Evolutionary conservation across 2,888 invertebrate genomes (phyloP).

Genomic region (Ochropacha duplaris): DNA sequence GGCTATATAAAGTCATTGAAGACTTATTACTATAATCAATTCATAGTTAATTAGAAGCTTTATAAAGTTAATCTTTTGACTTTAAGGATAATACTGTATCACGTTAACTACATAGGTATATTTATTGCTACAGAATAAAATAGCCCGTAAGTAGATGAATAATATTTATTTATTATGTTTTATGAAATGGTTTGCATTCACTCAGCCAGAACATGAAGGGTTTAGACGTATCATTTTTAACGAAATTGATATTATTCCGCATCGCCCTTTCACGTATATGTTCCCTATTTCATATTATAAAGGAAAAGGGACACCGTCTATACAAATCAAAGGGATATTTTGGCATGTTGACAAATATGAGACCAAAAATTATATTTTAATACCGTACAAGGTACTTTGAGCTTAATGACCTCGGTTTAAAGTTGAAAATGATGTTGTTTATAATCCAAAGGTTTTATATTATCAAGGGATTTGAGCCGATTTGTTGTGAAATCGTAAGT

Average conservation of each 20-base stretch:
- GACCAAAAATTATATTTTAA: conserved; percentile 59
- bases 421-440: conserved; percentile 11
- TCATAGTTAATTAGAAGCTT: too few species aligned
- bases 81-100: too few species aligned
- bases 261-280: conserved; percentile 46
- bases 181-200: conserved; percentile 21
- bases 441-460: conserved; percentile 58
- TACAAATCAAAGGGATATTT: conserved; percentile 78
- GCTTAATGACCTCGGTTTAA: conserved; percentile 10
- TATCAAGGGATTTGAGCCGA: conserved; percentile 71
- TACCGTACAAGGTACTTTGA: conserved; percentile 13
- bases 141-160: neutral
- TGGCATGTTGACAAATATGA: conserved; percentile 77
- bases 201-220: conserved; percentile 29
- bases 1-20: too few species aligned
- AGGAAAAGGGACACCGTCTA: conserved; percentile 62
- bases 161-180: conserved; percentile 8
- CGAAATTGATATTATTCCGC: conserved; percentile 60
- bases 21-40: too few species aligned
- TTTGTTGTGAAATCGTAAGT: conserved; percentile 66
- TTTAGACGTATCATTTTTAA: conserved; percentile 46
- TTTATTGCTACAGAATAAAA: neutral
- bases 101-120: too few species aligned
- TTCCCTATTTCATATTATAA: conserved; percentile 57
- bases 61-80: too few species aligned